A percentile compares a stretch with the other conserved stretches of the same genome.
These are phyloP conservation scores for Eutrigla gurnardus DNA, from an alignment of 2,797 vertebrate species.

Conservation along the genomic window DNA sequence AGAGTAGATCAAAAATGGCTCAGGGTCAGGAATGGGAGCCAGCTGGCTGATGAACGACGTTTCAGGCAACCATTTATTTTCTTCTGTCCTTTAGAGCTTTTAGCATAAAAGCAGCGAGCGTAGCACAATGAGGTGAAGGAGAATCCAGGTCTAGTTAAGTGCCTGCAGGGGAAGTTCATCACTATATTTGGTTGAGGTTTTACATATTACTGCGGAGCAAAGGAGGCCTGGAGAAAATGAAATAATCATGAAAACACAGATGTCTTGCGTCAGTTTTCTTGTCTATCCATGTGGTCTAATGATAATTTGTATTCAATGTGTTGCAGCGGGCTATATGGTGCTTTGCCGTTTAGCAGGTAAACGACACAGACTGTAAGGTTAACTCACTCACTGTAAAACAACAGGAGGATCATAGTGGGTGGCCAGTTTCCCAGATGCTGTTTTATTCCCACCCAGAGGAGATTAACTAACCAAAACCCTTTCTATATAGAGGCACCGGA, in stretches of 20 bases:
- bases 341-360: constrained; percentile 58
- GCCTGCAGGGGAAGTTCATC: constrained; percentile 57
- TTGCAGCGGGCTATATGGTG: constrained; percentile 13
- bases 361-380: constrained; percentile 44
- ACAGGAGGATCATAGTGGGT: constrained; percentile 65
- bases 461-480: constrained; percentile 75
- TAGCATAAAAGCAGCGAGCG: constrained; percentile 63
- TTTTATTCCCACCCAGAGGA: constrained; percentile 73
- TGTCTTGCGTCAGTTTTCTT: background rate
- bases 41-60: constrained; percentile 65
- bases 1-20: constrained; percentile 63
- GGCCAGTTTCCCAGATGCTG: constrained; percentile 72
- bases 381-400: constrained; percentile 58
- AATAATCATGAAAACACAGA: constrained; percentile 23
- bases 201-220: constrained; percentile 30
- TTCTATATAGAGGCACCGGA: constrained; percentile 66
- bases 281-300: background rate
- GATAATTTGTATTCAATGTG: constrained; percentile 9
- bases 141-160: constrained; percentile 50
- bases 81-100: constrained; percentile 68
- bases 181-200: constrained; percentile 64
- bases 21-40: constrained; percentile 58
- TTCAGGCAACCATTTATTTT: constrained; percentile 62
- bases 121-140: constrained; percentile 59
- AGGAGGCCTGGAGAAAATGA: constrained; percentile 13